phyloP scores from a whole-genome alignment of 1,140 invertebrate species.

The Listronotus bonariensis region DNA sequence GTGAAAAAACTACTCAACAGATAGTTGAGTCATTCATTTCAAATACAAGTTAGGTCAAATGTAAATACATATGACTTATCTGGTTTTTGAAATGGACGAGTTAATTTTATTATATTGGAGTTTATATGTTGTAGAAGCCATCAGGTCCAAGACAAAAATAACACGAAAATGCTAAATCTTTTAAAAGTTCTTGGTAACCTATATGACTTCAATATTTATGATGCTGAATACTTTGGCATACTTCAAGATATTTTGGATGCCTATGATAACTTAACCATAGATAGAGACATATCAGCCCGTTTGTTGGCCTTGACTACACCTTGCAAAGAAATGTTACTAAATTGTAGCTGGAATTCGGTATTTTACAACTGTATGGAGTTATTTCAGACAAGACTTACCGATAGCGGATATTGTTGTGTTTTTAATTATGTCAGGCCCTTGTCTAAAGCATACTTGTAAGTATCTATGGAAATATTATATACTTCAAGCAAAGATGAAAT shows the following conservation, averaged over 20 bases:
- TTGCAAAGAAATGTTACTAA: constrained; percentile 58
- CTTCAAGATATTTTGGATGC: constrained; percentile 40
- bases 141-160: neutral
- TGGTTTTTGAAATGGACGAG: no score
- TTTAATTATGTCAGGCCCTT: constrained; percentile 59
- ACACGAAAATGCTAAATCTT: constrained; percentile 19
- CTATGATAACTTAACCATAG: constrained; percentile 15
- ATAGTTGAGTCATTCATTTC: no score
- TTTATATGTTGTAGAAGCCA: constrained; percentile 3
- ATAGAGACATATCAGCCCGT: neutral
- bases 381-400: constrained; percentile 58
- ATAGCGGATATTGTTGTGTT: constrained; percentile 63
- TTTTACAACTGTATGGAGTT: constrained; percentile 55
- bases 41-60: no score
- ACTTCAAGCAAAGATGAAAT: no score
- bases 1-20: no score
- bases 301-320: constrained; percentile 58
- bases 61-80: no score
- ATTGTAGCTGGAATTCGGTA: constrained; percentile 57
- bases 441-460: constrained; percentile 13
- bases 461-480: neutral
- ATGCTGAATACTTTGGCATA: constrained; percentile 10
- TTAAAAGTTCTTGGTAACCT: constrained; percentile 40
- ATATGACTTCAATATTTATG: constrained; percentile 37
- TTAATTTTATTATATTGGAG: no score